Evolutionary conservation across 2,888 invertebrate species (phyloP).

Genomic region (Bedellia somnulentella): DNA sequence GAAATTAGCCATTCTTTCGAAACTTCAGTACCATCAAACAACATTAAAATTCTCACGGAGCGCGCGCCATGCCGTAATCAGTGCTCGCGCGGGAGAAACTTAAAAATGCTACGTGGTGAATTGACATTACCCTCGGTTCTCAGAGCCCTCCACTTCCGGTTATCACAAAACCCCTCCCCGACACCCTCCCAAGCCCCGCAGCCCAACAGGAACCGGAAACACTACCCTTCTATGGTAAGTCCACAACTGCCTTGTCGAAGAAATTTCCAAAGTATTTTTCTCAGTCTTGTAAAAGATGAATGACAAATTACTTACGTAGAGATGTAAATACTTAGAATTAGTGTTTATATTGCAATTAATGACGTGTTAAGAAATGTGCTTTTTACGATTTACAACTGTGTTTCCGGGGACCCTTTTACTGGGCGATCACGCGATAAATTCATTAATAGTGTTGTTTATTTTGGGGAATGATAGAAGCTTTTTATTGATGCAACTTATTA

Average conservation of each 20-base stretch:
- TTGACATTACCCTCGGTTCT: constrained; percentile 56
- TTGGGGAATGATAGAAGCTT: too few relatives aligned
- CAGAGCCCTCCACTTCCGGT: constrained; percentile 56
- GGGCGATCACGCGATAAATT: constrained; percentile 48
- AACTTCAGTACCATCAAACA: constrained; percentile 7
- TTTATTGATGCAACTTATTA: too few relatives aligned
- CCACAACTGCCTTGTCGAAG: constrained; percentile 33
- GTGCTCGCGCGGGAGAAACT: constrained; percentile 42
- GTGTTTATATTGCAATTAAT: neutral
- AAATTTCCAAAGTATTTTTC: constrained; percentile 36
- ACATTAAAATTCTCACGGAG: constrained; percentile 18
- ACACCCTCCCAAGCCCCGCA: constrained; percentile 15
- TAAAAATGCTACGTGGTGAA: constrained; percentile 23
- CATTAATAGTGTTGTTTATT: constrained; percentile 41
- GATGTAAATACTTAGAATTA: neutral
- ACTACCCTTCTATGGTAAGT: constrained; percentile 59
- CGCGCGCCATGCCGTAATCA: constrained; percentile 35
- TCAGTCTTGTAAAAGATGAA: constrained; percentile 22
- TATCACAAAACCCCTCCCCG: constrained; percentile 49
- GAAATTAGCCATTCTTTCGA: constrained; percentile 1
- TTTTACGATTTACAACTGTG: too few relatives aligned
- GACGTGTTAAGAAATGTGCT: too few relatives aligned
- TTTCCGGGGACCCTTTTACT: too few relatives aligned
- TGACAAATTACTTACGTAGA: constrained; percentile 19
- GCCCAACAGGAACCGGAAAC: constrained; percentile 45